A percentile compares a stretch with the other conserved stretches of the same genome.
Conservation (phyloP, 2,888 invertebrate genomes). For the Acanthosepion esculentum region DNA sequence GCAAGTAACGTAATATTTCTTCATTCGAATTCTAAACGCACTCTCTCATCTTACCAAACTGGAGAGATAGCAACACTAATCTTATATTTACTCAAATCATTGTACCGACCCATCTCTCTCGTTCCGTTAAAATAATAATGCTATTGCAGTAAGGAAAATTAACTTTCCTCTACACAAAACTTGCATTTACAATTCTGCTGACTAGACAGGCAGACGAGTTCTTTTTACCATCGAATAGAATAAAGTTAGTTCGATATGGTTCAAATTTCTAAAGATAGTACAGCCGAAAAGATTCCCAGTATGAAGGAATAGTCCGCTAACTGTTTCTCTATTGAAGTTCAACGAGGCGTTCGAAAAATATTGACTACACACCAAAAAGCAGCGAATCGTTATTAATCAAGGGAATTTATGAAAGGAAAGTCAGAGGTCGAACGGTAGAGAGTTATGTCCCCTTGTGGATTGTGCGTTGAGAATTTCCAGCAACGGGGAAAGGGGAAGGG, state of each 20-base stretch:
- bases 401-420: neutral
- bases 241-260: neutral
- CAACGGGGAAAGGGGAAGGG: neutral
- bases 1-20: no score
- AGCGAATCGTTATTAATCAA: neutral
- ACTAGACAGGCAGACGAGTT: neutral
- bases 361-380: neutral
- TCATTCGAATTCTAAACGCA: no score
- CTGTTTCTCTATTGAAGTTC: neutral
- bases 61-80: no score
- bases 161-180: no score
- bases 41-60: no score
- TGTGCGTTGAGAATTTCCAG: neutral
- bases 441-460: neutral
- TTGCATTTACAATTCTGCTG: neutral
- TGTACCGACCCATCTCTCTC: no score
- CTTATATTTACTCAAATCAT: no score
- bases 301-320: neutral
- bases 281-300: neutral
- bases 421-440: neutral
- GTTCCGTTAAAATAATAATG: no score
- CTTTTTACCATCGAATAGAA: neutral
- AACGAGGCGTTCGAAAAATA: neutral
- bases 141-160: no score
- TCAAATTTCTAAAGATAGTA: neutral